Evolutionary conservation across 2,797 vertebrate species (phyloP).

Genomic region (Muscicapa striata): DNA sequence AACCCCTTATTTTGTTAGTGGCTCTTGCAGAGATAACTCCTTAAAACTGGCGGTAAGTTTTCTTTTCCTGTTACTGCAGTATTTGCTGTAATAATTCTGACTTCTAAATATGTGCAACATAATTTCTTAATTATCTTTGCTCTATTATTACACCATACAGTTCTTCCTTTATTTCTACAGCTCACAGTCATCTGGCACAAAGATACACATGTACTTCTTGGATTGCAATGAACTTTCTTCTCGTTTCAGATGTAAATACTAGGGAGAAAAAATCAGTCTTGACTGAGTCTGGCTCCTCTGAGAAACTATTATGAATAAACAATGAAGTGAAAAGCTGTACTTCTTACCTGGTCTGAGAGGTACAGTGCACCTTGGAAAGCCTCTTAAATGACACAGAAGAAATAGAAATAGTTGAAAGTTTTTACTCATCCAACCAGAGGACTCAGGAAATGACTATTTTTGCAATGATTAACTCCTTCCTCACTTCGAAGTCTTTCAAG

Average conservation of each 20-base stretch:
- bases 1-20: background rate
- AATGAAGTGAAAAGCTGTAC: conserved; percentile 26
- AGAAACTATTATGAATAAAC: background rate
- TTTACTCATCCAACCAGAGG: conserved; percentile 38
- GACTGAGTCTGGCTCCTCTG: background rate
- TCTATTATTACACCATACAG: background rate
- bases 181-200: background rate
- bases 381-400: conserved; percentile 32
- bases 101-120: background rate
- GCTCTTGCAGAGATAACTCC: background rate
- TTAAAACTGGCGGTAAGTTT: background rate
- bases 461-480: conserved; percentile 58
- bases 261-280: background rate
- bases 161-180: background rate
- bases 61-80: background rate
- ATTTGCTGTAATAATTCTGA: background rate
- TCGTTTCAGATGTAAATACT: conserved; percentile 9
- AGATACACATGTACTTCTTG: background rate
- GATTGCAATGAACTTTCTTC: conserved; percentile 14
- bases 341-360: conserved; percentile 61
- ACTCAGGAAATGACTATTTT: conserved; percentile 68
- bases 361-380: conserved; percentile 48
- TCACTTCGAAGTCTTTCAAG: background rate
- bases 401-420: conserved; percentile 53
- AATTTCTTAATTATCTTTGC: background rate